These are phyloP conservation scores for Stomorhina lunata DNA, from an alignment of 2,888 invertebrate genomes.

Conservation along the genomic window DNA sequence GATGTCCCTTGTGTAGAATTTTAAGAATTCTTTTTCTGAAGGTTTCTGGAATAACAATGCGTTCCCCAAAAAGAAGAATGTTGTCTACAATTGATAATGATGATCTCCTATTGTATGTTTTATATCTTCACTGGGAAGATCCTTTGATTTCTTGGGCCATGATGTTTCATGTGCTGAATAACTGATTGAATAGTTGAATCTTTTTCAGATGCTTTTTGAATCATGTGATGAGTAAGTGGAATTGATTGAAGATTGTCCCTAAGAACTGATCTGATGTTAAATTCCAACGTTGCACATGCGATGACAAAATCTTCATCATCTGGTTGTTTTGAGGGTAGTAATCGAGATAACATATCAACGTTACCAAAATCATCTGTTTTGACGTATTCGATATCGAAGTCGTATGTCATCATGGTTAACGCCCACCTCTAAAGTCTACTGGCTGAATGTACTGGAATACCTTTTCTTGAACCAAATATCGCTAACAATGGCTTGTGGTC, in stretches of 20 bases:
- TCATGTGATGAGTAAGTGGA: constrained; percentile 13
- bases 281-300: no score
- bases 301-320: no score
- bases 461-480: no score
- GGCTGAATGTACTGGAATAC: no score
- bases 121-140: background rate
- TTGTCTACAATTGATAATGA: background rate
- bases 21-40: constrained; percentile 11
- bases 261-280: background rate
- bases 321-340: no score
- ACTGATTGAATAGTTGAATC: background rate
- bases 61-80: constrained; percentile 6
- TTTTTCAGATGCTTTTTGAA: background rate
- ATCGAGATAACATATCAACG: no score
- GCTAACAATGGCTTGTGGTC: no score
- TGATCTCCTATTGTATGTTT: background rate
- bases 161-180: background rate
- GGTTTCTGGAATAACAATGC: constrained; percentile 5
- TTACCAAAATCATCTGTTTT: no score
- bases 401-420: no score
- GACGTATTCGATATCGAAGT: no score
- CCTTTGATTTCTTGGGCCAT: constrained; percentile 6
- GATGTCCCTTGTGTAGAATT: constrained; percentile 39
- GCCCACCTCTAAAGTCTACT: no score
- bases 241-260: background rate